Evolutionary conservation across 2,888 invertebrate species (phyloP), one percentile per base, ranked within the genome.

Genomic region (Willowsia nigromaculata): DNA sequence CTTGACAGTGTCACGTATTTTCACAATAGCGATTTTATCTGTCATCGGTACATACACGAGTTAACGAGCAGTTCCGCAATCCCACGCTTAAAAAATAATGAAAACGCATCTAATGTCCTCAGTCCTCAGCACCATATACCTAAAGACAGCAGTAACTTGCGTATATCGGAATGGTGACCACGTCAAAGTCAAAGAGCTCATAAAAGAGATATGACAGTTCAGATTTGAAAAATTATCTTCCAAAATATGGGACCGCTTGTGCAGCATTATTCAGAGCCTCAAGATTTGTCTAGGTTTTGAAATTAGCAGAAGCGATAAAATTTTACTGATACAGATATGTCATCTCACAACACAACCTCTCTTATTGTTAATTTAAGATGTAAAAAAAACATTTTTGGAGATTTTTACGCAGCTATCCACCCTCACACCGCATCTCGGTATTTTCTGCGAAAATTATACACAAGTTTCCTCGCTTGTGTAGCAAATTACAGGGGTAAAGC

Each of bases 31-130:
- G n/a, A 65, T 65, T n/a, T 30, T 33, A 33, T 65, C 65, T 65
- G 65, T 65, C 65, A 33, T 65, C 65, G 65, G 74, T 74, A 11
- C 74, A 74, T 47, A 27, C 74, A 74, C 74, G 74, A 74, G 74
- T 74, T 47, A 74, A 74, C 74, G 47, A 25, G 9, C 13, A 56
- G 85, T 85, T 85, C 85, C 85, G 85, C 25, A 85, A 85, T 85
- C 85, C 85, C 78, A 85, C 85, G 78, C 85, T 47, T 25, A 1
- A 13, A n/a, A n/a, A 25, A 74, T 25, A 43, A 47, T 33, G 11
- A 71, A 43, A 74, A 62, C 50, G n/a, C 59, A 80, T 1, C 71
- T 0, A 15, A n/a, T 1, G n/a, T 37, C n/a, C 33, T 27, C 65
- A 65, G 25, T 47, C 65, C n/a, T 3, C 30, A 65, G 30, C 65